Evolutionary conservation across 2,888 invertebrate genomes (phyloP).

Genomic region (Amiota communis): DNA sequence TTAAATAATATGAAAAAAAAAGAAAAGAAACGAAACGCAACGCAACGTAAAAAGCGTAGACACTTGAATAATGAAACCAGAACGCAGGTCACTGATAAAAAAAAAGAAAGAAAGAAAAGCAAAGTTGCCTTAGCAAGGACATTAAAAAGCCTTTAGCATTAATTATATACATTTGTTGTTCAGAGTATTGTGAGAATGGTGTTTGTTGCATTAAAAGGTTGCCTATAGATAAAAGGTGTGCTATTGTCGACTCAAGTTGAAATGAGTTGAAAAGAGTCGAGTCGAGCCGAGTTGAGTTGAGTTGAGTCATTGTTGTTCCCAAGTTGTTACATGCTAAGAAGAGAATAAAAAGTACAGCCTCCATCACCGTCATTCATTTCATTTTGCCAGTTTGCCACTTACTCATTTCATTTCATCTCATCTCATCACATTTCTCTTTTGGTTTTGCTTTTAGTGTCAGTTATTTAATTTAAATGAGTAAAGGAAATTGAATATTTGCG

Average conservation of each 20-base stretch:
- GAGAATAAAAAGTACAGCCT: too few species aligned
- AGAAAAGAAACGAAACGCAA: too few species aligned
- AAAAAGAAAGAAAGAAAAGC: neutral
- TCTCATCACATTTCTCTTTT: conserved; percentile 23
- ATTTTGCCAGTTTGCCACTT: too few species aligned
- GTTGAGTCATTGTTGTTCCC: neutral
- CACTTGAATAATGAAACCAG: conserved; percentile 40
- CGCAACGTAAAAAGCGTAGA: neutral
- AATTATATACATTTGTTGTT: conserved; percentile 42
- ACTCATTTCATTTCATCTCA: too few species aligned
- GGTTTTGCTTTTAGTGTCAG: conserved; percentile 38
- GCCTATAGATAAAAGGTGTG: neutral
- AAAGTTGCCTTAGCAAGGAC: conserved; percentile 32
- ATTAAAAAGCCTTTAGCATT: conserved; percentile 44
- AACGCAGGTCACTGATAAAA: neutral
- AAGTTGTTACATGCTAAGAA: conserved; percentile 5
- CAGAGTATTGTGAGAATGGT: neutral
- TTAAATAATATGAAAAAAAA: too few species aligned
- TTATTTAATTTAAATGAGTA: conserved; percentile 69
- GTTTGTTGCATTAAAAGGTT: conserved; percentile 6
- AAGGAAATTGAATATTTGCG: conserved; percentile 64
- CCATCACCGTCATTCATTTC: too few species aligned
- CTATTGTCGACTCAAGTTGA: too few species aligned
- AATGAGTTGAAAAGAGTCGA: too few species aligned
- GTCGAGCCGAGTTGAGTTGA: too few species aligned